These are phyloP conservation scores for Squalus acanthias DNA, from an alignment of 2,797 vertebrate genomes.

Conservation along the genomic window DNA sequence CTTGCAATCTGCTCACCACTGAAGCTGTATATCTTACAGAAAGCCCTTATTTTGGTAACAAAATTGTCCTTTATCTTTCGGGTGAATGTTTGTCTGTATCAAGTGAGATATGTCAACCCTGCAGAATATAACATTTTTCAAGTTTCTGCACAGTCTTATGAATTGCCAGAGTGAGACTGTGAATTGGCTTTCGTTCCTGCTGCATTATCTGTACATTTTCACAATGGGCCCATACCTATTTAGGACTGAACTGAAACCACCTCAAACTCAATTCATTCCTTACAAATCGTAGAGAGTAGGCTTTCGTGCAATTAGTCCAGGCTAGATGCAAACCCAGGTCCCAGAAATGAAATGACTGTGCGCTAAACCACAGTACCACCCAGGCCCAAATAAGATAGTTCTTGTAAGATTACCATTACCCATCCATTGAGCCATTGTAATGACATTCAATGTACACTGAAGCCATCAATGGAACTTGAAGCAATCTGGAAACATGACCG, in stretches of 20 bases:
- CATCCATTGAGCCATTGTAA: background rate
- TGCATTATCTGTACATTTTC: background rate
- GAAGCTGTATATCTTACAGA: background rate
- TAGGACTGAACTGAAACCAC: background rate
- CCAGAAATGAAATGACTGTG: background rate
- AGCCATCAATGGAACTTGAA: background rate
- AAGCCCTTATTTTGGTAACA: background rate
- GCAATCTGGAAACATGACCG: too few species aligned
- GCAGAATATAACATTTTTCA: background rate
- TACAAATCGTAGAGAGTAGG: background rate
- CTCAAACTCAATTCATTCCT: background rate
- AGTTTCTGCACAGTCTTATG: background rate
- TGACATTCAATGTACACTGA: background rate
- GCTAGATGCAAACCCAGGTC: background rate
- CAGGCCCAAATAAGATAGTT: background rate
- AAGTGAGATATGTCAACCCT: background rate
- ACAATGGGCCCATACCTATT: background rate
- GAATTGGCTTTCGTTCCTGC: background rate
- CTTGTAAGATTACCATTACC: background rate
- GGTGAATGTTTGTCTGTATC: background rate
- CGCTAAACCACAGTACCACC: background rate
- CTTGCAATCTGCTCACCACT: background rate
- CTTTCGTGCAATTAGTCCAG: background rate
- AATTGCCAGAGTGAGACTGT: background rate
- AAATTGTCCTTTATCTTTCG: background rate